Evolutionary conservation across 2,888 invertebrate genomes (phyloP).

Genomic region (Merodon equestris): DNA sequence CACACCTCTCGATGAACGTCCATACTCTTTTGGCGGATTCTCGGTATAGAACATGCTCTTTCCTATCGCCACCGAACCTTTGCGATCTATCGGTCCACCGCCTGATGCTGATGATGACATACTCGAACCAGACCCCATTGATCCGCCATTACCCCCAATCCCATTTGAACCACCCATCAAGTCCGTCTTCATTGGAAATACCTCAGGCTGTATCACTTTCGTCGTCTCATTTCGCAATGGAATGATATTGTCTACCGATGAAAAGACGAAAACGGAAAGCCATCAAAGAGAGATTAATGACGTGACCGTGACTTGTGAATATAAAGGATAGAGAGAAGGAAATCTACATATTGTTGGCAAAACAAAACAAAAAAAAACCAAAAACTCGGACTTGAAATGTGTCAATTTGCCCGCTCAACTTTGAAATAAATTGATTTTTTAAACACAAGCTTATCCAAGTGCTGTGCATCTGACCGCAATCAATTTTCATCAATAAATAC

Average conservation of each 20-base stretch:
- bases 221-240: conserved; percentile 77
- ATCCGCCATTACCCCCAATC: conserved; percentile 68
- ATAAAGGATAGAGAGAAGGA: conserved; percentile 6
- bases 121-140: conserved; percentile 62
- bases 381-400: conserved; percentile 26
- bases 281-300: conserved; percentile 62
- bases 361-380: conserved; percentile 4
- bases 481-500: conserved; percentile 59
- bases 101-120: conserved; percentile 72
- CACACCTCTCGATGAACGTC: conserved; percentile 74
- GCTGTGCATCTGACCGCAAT: conserved; percentile 53
- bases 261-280: conserved; percentile 18
- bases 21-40: conserved; percentile 78
- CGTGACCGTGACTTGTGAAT: conserved; percentile 47
- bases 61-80: conserved; percentile 78
- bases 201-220: conserved; percentile 77
- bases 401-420: conserved; percentile 46
- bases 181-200: conserved; percentile 77
- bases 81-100: conserved; percentile 73
- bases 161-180: conserved; percentile 72
- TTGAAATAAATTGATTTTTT: conserved; percentile 49
- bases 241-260: conserved; percentile 74
- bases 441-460: conserved; percentile 33
- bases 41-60: conserved; percentile 79
- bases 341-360: conserved; percentile 33